These are phyloP conservation scores for Gila orcuttii DNA, from an alignment of 2,113 vertebrate species.

Conservation along the genomic window DNA sequence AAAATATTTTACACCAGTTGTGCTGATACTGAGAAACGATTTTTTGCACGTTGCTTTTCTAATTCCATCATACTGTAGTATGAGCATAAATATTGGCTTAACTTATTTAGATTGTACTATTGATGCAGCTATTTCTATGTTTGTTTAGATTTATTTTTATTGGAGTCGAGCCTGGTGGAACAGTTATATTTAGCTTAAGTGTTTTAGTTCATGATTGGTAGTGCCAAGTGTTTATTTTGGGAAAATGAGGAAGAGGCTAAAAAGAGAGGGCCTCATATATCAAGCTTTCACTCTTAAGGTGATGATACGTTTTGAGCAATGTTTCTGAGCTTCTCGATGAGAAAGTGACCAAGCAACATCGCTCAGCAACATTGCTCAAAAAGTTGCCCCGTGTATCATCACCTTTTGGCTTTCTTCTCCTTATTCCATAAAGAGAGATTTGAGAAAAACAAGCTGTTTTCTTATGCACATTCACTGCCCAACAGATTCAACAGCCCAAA, in stretches of 20 bases:
- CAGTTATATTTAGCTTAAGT: constrained; percentile 10
- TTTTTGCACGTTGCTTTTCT: no score
- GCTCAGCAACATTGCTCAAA: no score
- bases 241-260: not conserved
- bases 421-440: not conserved
- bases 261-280: constrained; percentile 1
- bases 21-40: no score
- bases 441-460: not conserved
- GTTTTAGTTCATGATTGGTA: constrained; percentile 3
- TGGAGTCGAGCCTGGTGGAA: not conserved
- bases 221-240: not conserved
- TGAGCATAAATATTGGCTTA: no score
- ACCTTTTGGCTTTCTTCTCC: not conserved
- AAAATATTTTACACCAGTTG: no score
- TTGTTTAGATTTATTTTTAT: not conserved
- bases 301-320: no score
- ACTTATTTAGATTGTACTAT: not conserved
- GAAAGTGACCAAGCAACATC: no score
- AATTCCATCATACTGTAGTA: no score
- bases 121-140: not conserved
- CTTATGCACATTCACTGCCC: not conserved
- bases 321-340: no score
- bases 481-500: not conserved
- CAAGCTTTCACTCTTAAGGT: not conserved
- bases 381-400: no score